These are phyloP conservation scores for Umimayanthus chanpuru DNA, from an alignment of 92 coral and sea anemone genomes.

Conservation along the genomic window DNA sequence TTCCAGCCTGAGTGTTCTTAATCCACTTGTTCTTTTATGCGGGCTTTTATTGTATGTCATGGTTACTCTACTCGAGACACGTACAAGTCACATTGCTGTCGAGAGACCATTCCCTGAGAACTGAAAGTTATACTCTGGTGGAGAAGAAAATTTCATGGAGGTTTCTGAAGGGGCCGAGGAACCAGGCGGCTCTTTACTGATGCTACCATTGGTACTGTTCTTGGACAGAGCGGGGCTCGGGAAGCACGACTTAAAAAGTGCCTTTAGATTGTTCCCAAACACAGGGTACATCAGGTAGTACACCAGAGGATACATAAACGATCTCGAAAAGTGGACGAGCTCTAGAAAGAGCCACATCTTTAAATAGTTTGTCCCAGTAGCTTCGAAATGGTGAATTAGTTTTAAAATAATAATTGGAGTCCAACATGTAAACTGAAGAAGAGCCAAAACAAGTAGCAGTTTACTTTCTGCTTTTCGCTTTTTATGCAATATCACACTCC, in stretches of 20 bases:
- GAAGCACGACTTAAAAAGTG: constrained; percentile 53
- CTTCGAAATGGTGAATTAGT: constrained; percentile 49
- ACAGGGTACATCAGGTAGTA: constrained; percentile 69
- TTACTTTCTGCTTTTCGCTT: constrained; percentile 65
- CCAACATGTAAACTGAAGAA: constrained; percentile 74
- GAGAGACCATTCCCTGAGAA: constrained; percentile 21
- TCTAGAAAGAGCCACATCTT: constrained; percentile 70
- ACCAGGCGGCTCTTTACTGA: constrained; percentile 9
- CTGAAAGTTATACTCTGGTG: constrained; percentile 17
- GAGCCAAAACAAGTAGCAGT: constrained; percentile 56
- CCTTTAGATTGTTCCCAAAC: constrained; percentile 55
- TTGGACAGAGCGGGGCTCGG: constrained; percentile 12
- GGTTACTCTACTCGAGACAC: not conserved
- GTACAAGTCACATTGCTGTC: constrained; percentile 6
- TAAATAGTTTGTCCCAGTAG: constrained; percentile 48
- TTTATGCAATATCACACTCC: constrained; percentile 78
- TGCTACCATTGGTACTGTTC: not conserved
- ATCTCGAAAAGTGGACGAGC: constrained; percentile 70
- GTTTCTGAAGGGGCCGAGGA: constrained; percentile 19
- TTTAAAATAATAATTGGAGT: constrained; percentile 68
- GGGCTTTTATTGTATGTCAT: too few relatives aligned
- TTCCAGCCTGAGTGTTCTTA: too few relatives aligned
- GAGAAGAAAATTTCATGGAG: constrained; percentile 24
- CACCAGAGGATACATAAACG: constrained; percentile 63
- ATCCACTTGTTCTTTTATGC: too few relatives aligned